phyloP scores from a whole-genome alignment of 2,113 vertebrate species.

The Neomonachus schauinslandi region DNA sequence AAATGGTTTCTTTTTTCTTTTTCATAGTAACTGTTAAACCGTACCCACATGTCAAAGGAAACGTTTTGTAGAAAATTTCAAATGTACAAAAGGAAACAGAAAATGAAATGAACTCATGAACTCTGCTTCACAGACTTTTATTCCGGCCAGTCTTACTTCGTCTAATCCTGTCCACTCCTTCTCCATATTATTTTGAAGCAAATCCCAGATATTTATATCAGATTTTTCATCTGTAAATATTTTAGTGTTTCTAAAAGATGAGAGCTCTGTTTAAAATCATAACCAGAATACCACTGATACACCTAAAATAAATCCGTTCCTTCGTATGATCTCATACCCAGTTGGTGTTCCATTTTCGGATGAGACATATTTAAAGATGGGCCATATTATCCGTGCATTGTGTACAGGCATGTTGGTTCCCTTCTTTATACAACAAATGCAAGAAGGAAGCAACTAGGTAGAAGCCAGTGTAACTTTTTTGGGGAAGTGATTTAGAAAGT shows the following conservation, averaged over 20 bases:
- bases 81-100: not conserved
- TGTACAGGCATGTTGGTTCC: no score
- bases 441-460: not conserved
- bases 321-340: accelerated
- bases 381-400: accelerated
- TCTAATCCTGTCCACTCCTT: accelerated
- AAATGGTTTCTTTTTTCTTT: not conserved
- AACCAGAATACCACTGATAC: accelerated
- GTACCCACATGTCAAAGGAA: not conserved
- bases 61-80: not conserved
- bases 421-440: not conserved
- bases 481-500: not conserved
- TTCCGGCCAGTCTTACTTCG: not conserved
- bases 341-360: accelerated
- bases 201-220: not conserved
- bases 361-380: not conserved
- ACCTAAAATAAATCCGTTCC: not conserved
- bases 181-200: not conserved
- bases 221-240: not conserved
- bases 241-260: not conserved
- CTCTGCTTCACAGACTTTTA: accelerated
- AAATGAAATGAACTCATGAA: accelerated
- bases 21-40: not conserved
- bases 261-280: not conserved
- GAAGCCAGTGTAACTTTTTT: not conserved